Evolutionary conservation across 2,113 vertebrate genomes (phyloP).

Genomic region (Leptocoma aspasia): DNA sequence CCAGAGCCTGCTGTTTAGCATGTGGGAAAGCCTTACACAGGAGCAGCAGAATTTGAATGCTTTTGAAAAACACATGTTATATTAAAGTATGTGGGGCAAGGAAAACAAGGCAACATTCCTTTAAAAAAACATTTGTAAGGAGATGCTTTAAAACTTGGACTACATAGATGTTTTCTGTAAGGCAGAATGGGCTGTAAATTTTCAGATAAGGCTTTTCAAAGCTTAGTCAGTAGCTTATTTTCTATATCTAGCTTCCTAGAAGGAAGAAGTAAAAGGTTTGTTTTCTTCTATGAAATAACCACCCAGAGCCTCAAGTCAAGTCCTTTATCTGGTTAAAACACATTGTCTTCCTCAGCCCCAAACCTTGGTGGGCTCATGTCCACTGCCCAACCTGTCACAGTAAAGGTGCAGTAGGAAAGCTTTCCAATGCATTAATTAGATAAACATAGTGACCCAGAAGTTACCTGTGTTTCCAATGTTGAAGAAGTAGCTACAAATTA

Average conservation of each 20-base stretch:
- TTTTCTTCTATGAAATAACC: not conserved
- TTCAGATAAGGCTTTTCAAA: not conserved
- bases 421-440: not conserved
- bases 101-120: not conserved
- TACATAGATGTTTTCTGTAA: not conserved
- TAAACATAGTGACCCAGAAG: not conserved
- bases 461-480: not conserved
- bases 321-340: not conserved
- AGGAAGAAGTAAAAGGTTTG: not conserved
- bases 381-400: not conserved
- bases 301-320: not conserved
- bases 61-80: not conserved
- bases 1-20: not conserved
- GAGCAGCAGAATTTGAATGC: not conserved
- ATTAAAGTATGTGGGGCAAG: not conserved
- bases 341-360: not conserved
- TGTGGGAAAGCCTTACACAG: not conserved
- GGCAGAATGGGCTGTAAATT: not conserved
- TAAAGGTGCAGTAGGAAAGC: not conserved
- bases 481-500: not conserved
- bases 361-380: not conserved
- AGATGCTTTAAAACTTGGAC: not conserved
- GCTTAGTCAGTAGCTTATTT: not conserved
- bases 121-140: not conserved
- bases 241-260: not conserved